Percentiles rank a stretch among this genome's conserved stretches.
Conservation (phyloP, 2,888 invertebrate genomes). For the Spialia ferax region DNA sequence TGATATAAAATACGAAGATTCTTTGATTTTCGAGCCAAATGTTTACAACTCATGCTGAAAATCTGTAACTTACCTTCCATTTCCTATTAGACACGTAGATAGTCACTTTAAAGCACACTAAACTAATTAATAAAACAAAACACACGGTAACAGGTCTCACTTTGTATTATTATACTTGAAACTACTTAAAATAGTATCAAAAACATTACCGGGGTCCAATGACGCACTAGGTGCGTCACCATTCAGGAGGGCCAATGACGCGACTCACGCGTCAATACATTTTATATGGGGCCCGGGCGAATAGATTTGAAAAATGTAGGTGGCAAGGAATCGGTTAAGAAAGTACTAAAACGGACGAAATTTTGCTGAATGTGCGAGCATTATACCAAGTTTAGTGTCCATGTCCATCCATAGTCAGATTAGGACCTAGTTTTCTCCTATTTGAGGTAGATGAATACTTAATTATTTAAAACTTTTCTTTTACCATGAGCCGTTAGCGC, state of each 20-base stretch:
- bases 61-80: slow-evolving; percentile 13
- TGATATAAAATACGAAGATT: slow-evolving; percentile 5
- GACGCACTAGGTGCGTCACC: slow-evolving; percentile 11
- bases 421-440: too few species aligned
- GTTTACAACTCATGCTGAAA: slow-evolving; percentile 3
- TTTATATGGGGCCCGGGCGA: slow-evolving; percentile 7
- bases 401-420: too few species aligned
- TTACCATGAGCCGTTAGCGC: slow-evolving; percentile 7
- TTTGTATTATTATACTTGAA: slow-evolving; percentile 8
- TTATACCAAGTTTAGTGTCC: too few species aligned
- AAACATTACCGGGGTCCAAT: slow-evolving; percentile 9
- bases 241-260: slow-evolving; percentile 5
- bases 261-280: slow-evolving; percentile 8
- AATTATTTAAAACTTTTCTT: slow-evolving; percentile 1
- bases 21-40: slow-evolving; percentile 11
- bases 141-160: slow-evolving; percentile 9
- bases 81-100: slow-evolving; percentile 11
- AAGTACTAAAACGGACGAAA: too few species aligned
- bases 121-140: slow-evolving; percentile 11
- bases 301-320: slow-evolving; percentile 11
- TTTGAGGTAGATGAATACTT: too few species aligned
- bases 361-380: too few species aligned
- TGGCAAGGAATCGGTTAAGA: slow-evolving; percentile 4
- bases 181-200: slow-evolving; percentile 7
- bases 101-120: slow-evolving; percentile 12